These are phyloP conservation scores for Equus przewalskii DNA, from an alignment of 2,113 vertebrate genomes.

Conservation along the genomic window DNA sequence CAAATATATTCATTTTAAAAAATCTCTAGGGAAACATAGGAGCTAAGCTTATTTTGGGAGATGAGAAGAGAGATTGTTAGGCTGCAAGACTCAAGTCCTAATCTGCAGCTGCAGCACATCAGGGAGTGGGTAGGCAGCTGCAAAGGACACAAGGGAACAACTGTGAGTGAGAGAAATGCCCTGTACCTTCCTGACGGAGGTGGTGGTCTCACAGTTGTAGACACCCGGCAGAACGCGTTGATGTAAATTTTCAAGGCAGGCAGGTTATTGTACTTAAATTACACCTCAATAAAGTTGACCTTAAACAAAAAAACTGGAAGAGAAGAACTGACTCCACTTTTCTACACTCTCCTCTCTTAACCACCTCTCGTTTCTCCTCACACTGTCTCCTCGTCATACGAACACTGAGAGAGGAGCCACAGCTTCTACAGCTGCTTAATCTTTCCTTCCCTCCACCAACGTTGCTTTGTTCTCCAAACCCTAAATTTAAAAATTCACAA, in stretches of 20 bases:
- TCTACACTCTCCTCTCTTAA: fast-evolving
- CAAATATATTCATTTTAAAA: neutral
- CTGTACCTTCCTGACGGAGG: neutral
- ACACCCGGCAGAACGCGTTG: neutral
- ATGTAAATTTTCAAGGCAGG: neutral
- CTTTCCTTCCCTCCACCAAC: neutral
- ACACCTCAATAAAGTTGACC: neutral
- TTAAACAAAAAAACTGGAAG: neutral
- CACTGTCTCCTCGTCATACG: fast-evolving
- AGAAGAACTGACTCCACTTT: neutral
- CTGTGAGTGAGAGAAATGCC: too few relatives aligned
- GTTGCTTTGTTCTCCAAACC: neutral
- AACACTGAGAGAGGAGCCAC: neutral
- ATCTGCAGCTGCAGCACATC: neutral
- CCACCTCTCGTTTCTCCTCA: neutral
- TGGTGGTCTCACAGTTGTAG: neutral
- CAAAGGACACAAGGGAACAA: neutral
- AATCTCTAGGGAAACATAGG: neutral
- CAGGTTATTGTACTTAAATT: neutral
- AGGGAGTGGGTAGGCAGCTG: fast-evolving
- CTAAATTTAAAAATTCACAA: neutral
- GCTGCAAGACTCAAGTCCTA: neutral
- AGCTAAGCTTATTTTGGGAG: neutral
- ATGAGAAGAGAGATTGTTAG: neutral
- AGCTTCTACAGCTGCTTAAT: neutral